A percentile compares a stretch with the other conserved stretches of the same genome.
Evolutionary conservation across 2,113 vertebrate species (phyloP).

Genomic region (Indicator indicator): DNA sequence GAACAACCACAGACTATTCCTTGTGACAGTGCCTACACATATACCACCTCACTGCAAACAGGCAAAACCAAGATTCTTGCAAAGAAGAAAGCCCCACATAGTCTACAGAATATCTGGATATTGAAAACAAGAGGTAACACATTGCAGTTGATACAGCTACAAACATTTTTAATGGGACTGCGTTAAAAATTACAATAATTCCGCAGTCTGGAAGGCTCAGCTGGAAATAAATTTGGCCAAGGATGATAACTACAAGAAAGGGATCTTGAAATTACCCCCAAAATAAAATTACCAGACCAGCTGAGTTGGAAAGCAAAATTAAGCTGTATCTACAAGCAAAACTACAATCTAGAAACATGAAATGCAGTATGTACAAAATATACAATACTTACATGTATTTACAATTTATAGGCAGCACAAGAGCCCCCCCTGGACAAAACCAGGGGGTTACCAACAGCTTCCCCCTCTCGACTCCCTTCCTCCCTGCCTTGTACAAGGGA

Average conservation of each 20-base stretch:
- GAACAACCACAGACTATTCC: background rate
- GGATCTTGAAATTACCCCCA: no score
- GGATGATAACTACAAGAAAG: background rate
- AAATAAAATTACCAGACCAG: no score
- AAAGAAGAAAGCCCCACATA: background rate
- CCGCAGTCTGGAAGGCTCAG: background rate
- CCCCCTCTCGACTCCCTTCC: no score
- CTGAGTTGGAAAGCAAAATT: no score
- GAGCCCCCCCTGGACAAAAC: no score
- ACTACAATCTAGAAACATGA: no score
- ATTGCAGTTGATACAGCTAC: background rate
- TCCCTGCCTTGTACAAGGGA: no score
- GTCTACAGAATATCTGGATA: background rate
- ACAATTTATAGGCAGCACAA: no score
- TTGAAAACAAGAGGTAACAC: background rate
- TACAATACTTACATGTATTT: no score
- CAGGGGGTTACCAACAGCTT: no score
- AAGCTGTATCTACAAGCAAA: no score
- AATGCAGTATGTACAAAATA: no score
- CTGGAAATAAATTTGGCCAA: background rate
- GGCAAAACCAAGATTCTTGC: background rate
- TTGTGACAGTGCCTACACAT: background rate
- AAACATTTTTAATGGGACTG: background rate
- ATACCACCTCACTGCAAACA: background rate
- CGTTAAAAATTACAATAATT: background rate